Base-by-base conservation (phyloP, 2,888 invertebrate species). In the Rhamphomyia laevipes region DNA sequence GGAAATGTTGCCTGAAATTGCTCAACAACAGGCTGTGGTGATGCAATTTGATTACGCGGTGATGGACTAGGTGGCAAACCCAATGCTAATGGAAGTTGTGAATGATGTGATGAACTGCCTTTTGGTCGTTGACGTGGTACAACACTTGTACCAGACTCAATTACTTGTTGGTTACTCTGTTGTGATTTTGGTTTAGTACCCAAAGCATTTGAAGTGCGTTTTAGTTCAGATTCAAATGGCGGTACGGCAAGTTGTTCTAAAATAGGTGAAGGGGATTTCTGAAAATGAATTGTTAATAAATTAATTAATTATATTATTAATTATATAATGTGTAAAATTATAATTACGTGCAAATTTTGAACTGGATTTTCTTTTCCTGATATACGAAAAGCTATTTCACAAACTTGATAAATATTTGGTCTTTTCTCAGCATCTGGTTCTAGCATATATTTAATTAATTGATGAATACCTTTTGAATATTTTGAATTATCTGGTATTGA, bases 381-480 rank as follows among this genome's bases (percentile, higher is more conserved):
- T 55, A 87, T 66, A 56, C 76, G 75, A 67, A 87, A 89, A 49
- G 86, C 84, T 56, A 85, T 72, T 61, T 75, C 75, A 56, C 84
- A 81, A 43, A 86, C 85, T 77, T 89, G 88, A 71, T 78, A 90
- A 60, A 93, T 89, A 70, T 92, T 90, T 12, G 92, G 93, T 59
- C 93, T 73, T 55, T 78, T 76, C 49, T 85, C 84, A 43, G 84
- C 79, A 70, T 92, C 87, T 43, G 86, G 81, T 63, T 90, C 87
- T 54, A 93, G 75, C 83, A 92, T 85, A 62, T 81, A 90, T 58
- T 86, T 77, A 55, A 89, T 86, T 51, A 89, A 71, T 57, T 81
- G 78, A 68, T 83, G 82, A 62, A 87, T 69, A 51, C 78, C 76
- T 60, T 75, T 76, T 21, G 85, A 82, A 72, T 80, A 88, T 68